Evolutionary conservation across 2,113 vertebrate species (phyloP).

Genomic region (Ictalurus furcatus): DNA sequence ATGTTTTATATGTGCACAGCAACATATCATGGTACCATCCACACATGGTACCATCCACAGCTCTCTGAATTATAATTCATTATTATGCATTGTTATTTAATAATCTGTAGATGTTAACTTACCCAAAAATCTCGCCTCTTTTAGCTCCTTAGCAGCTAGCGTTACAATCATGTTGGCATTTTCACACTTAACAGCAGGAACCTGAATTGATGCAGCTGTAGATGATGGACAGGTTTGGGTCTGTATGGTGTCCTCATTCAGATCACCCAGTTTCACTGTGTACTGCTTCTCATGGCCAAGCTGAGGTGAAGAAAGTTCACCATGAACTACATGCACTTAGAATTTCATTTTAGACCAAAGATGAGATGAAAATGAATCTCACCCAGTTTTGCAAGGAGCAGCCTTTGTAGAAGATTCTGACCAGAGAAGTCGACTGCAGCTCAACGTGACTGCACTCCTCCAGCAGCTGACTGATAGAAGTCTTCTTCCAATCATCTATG

Average conservation of each 20-base stretch:
- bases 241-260: too few relatives aligned
- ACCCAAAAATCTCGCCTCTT: neutral
- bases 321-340: neutral
- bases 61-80: neutral
- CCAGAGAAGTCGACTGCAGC: neutral
- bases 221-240: slow-evolving; percentile 22
- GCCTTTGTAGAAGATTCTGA: slow-evolving; percentile 18
- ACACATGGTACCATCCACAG: neutral
- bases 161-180: neutral
- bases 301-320: neutral
- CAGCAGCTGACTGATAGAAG: neutral
- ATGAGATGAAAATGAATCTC: neutral
- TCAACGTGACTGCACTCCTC: slow-evolving; percentile 8
- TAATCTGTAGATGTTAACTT: neutral
- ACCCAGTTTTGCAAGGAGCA: slow-evolving; percentile 19
- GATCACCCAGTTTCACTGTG: neutral
- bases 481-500: neutral
- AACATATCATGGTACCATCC: neutral
- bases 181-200: slow-evolving; percentile 13
- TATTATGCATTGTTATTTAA: neutral
- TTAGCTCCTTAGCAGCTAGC: slow-evolving; percentile 8
- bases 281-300: neutral
- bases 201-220: neutral
- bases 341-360: neutral
- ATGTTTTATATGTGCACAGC: neutral